phyloP scores from a whole-genome alignment of 2,797 vertebrate species.

The Lutjanus argentimaculatus region DNA sequence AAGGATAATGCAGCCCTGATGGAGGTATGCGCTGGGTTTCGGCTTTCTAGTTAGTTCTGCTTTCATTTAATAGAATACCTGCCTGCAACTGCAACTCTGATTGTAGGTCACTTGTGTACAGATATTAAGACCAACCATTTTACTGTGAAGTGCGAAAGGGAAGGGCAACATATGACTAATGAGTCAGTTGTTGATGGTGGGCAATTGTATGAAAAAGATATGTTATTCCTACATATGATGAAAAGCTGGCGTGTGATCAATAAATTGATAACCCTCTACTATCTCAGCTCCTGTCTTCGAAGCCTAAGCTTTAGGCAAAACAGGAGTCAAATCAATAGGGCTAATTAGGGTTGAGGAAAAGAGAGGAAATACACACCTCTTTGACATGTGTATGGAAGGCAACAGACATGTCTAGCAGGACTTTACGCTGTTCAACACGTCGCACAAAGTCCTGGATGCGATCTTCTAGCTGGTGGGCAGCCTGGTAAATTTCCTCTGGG shows the following conservation, averaged over 20 bases:
- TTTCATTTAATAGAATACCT: background rate
- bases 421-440: slow-evolving; percentile 95
- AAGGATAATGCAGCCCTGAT: no score
- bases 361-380: slow-evolving; percentile 87
- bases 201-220: background rate
- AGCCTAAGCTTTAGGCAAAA: background rate
- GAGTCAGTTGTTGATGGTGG: background rate
- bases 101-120: background rate
- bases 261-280: background rate
- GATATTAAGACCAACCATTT: background rate
- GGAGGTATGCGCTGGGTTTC: background rate
- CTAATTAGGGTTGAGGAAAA: background rate
- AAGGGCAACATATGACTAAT: background rate
- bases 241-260: background rate
- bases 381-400: slow-evolving; percentile 98
- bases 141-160: background rate
- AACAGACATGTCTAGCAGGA: slow-evolving; percentile 97
- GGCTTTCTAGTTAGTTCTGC: background rate
- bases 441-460: slow-evolving; percentile 98
- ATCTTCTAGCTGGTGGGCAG: slow-evolving; percentile 96
- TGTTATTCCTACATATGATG: background rate
- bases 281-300: background rate
- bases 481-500: slow-evolving; percentile 98
- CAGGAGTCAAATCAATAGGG: background rate
- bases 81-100: background rate